These are phyloP conservation scores for Rhagologus leucostigma DNA, from an alignment of 2,113 vertebrate genomes.

Conservation along the genomic window DNA sequence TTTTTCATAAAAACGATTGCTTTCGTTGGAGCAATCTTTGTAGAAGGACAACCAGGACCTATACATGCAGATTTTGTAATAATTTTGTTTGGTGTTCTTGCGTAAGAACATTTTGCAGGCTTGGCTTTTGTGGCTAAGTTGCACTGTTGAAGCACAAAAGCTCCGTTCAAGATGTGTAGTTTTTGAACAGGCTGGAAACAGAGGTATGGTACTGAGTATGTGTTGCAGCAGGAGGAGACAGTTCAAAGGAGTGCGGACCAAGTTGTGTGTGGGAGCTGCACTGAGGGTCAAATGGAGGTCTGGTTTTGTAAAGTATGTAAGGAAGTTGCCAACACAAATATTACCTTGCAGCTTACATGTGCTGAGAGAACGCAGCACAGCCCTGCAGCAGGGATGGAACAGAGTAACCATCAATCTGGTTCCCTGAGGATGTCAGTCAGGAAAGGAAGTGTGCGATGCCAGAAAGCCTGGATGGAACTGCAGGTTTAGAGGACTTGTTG, in stretches of 20 bases:
- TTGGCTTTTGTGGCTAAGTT: neutral
- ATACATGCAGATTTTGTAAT: neutral
- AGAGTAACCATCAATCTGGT: neutral
- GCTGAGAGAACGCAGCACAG: neutral
- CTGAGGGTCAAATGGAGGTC: slow-evolving; percentile 36
- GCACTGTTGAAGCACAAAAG: neutral
- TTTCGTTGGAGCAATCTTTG: neutral
- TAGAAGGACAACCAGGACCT: neutral
- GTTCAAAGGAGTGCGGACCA: neutral
- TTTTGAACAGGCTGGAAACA: neutral
- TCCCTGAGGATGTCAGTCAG: slow-evolving; percentile 32
- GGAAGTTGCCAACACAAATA: slow-evolving; percentile 54
- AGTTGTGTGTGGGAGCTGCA: slow-evolving; percentile 22
- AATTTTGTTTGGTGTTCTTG: neutral
- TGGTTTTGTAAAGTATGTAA: slow-evolving; percentile 31
- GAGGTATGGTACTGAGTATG: neutral
- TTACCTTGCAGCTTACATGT: slow-evolving; percentile 41
- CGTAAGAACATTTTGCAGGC: neutral
- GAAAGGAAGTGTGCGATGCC: neutral
- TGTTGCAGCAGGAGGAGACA: neutral
- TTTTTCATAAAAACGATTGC: neutral
- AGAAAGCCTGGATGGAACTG: slow-evolving; percentile 8
- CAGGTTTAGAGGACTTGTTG: neutral
- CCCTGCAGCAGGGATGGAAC: neutral
- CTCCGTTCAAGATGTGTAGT: neutral